phyloP scores from a whole-genome alignment of 1,140 invertebrate genomes.

The Drosophila malerkotliana region DNA sequence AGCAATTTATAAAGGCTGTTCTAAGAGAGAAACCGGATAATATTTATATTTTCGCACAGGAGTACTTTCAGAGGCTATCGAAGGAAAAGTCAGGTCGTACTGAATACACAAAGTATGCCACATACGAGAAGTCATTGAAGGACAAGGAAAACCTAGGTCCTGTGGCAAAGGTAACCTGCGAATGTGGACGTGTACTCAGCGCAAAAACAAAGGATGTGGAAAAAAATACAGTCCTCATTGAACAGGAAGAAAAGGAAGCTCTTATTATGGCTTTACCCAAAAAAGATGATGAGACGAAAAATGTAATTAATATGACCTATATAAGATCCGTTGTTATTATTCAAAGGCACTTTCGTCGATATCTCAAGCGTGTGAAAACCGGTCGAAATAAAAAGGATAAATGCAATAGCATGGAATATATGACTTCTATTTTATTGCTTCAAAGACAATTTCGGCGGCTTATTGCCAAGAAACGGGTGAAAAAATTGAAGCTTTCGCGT shows the following conservation, averaged over 20 bases:
- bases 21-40: constrained; percentile 84
- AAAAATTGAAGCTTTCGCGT: constrained; percentile 7
- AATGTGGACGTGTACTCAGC: constrained; percentile 51
- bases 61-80: constrained; percentile 84
- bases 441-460: constrained; percentile 55
- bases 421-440: constrained; percentile 58
- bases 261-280: background rate
- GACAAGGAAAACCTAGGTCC: constrained; percentile 21
- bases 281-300: background rate
- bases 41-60: constrained; percentile 84
- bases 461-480: constrained; percentile 37
- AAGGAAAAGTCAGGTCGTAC: constrained; percentile 65
- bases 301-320: constrained; percentile 12
- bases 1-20: constrained; percentile 85
- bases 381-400: constrained; percentile 17
- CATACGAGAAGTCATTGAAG: constrained; percentile 64
- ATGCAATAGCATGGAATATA: constrained; percentile 41
- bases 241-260: background rate
- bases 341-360: constrained; percentile 54
- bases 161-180: constrained; percentile 47
- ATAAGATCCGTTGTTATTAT: constrained; percentile 56
- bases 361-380: constrained; percentile 44
- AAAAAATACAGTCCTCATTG: background rate
- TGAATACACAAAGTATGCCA: constrained; percentile 41
- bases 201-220: constrained; percentile 3